phyloP scores from a whole-genome alignment of 1,140 invertebrate genomes.

The Conus ventricosus region DNA sequence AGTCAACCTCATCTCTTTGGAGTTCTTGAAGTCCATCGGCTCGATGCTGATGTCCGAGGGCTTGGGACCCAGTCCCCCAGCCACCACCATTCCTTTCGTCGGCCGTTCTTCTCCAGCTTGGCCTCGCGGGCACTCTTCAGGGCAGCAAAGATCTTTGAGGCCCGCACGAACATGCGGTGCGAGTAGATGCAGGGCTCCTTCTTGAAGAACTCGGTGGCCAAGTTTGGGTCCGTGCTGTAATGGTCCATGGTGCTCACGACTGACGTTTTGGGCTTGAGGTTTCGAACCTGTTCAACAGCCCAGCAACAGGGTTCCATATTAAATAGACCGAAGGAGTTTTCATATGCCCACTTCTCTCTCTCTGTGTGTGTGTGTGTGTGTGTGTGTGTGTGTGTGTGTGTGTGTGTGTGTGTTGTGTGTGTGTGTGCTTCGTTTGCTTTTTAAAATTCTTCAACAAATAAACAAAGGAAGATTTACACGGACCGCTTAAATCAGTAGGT shows the following conservation, averaged over 20 bases:
- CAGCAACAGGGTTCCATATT: no score
- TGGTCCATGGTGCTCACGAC: slow-evolving; percentile 1
- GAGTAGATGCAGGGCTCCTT: slow-evolving; percentile 59
- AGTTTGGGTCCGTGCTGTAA: slow-evolving; percentile 25
- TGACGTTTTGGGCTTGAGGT: not conserved
- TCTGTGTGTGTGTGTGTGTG: no score
- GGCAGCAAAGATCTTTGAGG: slow-evolving; percentile 51
- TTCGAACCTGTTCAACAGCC: no score
- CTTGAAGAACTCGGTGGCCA: slow-evolving; percentile 53
- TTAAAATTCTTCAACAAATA: no score
- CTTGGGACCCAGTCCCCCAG: not conserved
- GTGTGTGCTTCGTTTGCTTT: no score
- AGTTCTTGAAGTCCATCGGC: slow-evolving; percentile 56
- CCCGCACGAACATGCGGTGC: slow-evolving; percentile 54
- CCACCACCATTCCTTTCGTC: not conserved
- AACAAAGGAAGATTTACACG: no score
- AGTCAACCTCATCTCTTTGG: slow-evolving; percentile 59
- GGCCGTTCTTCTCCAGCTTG: not conserved
- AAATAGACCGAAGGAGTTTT: no score
- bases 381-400: no score
- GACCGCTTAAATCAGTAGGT: no score
- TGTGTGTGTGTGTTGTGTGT: no score
- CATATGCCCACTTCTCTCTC: no score
- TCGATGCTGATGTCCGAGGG: slow-evolving; percentile 43
- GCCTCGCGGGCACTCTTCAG: slow-evolving; percentile 8